A percentile compares a stretch with the other conserved stretches of the same genome.
Evolutionary conservation across 2,113 vertebrate genomes (phyloP).

Genomic region (Xiphophorus maculatus): DNA sequence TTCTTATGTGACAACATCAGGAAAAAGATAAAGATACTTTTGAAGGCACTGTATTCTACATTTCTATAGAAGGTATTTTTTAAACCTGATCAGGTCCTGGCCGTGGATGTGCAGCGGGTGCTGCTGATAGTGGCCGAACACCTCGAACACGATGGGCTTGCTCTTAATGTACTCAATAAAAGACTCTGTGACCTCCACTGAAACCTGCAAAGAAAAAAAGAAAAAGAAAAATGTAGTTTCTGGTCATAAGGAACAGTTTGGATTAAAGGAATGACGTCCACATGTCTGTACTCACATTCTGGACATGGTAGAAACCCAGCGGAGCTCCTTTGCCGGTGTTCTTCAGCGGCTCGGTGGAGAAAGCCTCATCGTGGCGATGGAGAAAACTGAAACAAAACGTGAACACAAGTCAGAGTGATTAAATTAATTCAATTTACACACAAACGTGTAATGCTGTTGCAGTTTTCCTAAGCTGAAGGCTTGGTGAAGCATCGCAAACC

Average conservation of each 20-base stretch:
- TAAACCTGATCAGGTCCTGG: conserved; percentile 90
- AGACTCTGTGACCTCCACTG: conserved; percentile 95
- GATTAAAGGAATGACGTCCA: background rate
- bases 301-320: conserved; percentile 96
- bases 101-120: conserved; percentile 90
- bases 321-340: conserved; percentile 92
- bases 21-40: no score
- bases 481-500: background rate
- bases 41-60: no score
- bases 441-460: no score
- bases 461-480: no score
- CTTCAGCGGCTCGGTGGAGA: conserved; percentile 97
- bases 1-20: no score
- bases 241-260: background rate
- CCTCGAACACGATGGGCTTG: conserved; percentile 97
- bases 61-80: no score
- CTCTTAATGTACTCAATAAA: conserved; percentile 97
- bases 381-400: conserved; percentile 85
- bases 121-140: conserved; percentile 98
- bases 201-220: conserved; percentile 80
- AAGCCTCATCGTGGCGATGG: conserved; percentile 97
- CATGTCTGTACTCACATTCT: conserved; percentile 87
- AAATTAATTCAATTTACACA: background rate
- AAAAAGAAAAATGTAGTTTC: conserved; percentile 2
- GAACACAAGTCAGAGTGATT: conserved; percentile 16